These are phyloP conservation scores for Trichogramma evanescens DNA, from an alignment of 2,888 invertebrate genomes.

Conservation along the genomic window DNA sequence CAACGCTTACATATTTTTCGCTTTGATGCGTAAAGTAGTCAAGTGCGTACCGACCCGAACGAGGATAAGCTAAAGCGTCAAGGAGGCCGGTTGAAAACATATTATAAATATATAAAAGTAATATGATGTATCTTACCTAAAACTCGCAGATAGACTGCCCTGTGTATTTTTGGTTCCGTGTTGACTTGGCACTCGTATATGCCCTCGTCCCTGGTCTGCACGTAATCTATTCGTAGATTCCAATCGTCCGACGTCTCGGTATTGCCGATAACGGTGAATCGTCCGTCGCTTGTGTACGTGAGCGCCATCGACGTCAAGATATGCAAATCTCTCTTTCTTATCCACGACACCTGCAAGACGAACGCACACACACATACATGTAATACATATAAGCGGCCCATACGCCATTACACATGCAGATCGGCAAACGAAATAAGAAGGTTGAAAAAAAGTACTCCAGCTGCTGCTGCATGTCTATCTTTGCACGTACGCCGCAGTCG, in stretches of 20 bases:
- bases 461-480: too few relatives aligned
- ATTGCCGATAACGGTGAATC: conserved; percentile 59
- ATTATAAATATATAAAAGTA: neutral
- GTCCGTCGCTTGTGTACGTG: conserved; percentile 62
- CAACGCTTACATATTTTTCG: neutral
- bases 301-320: conserved; percentile 61
- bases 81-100: neutral
- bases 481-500: too few relatives aligned
- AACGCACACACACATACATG: neutral
- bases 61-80: too few relatives aligned
- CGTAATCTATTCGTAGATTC: conserved; percentile 52
- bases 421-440: too few relatives aligned
- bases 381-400: too few relatives aligned
- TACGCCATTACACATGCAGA: too few relatives aligned
- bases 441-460: too few relatives aligned
- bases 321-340: conserved; percentile 52
- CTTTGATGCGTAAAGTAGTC: neutral
- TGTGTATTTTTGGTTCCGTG: conserved; percentile 80
- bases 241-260: conserved; percentile 61
- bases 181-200: conserved; percentile 85
- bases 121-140: conserved; percentile 56
- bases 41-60: neutral
- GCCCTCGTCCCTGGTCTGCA: conserved; percentile 53
- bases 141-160: conserved; percentile 70
- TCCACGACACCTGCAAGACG: conserved; percentile 60